phyloP scores from a whole-genome alignment of 2,888 invertebrate genomes.

The Philereme transversata region DNA sequence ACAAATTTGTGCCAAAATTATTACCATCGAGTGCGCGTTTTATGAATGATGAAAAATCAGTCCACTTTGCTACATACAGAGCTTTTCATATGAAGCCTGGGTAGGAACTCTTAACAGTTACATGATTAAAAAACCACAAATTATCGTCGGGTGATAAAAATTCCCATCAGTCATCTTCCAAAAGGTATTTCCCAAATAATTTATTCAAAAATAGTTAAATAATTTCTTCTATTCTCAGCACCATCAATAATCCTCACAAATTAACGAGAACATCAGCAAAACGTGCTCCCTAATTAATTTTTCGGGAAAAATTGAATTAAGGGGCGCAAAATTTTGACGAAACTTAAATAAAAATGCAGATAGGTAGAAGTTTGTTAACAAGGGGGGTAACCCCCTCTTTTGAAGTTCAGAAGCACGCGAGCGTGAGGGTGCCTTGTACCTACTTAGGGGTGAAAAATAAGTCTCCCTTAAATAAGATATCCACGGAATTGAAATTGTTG shows the following conservation, averaged over 20 bases:
- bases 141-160: too few relatives aligned
- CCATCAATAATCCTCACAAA: conserved; percentile 41
- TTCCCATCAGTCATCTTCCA: too few relatives aligned
- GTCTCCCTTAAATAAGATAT: conserved; percentile 60
- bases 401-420: conserved; percentile 57
- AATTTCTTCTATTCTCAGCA: neutral
- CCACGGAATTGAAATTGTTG: conserved; percentile 57
- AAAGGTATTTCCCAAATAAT: too few relatives aligned
- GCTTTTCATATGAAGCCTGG: too few relatives aligned
- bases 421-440: conserved; percentile 51
- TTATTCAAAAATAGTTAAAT: neutral
- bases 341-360: conserved; percentile 77
- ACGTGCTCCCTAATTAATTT: conserved; percentile 57
- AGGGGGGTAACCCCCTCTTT: conserved; percentile 69
- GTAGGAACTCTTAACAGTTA: too few relatives aligned
- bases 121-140: too few relatives aligned
- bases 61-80: too few relatives aligned
- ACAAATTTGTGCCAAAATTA: too few relatives aligned
- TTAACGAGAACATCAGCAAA: conserved; percentile 58
- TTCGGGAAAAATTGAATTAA: conserved; percentile 64
- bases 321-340: conserved; percentile 73
- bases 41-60: too few relatives aligned
- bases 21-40: too few relatives aligned
- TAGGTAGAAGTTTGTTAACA: conserved; percentile 68
- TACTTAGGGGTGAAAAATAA: conserved; percentile 62